Base-by-base conservation (phyloP, 2,113 vertebrate genomes). In the Naja naja region DNA sequence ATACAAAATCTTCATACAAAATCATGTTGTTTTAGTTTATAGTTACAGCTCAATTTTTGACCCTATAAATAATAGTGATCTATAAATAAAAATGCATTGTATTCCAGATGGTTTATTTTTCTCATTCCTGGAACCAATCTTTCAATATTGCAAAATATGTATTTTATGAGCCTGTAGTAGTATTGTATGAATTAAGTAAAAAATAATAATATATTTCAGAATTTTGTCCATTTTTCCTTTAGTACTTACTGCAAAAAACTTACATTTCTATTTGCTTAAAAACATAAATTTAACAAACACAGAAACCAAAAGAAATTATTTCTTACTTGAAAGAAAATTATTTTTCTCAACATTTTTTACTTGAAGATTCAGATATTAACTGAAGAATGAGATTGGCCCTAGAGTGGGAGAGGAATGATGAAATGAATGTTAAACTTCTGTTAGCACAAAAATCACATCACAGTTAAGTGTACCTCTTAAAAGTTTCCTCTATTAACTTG, bases 381-480 rank as follows among this genome's bases (percentile, higher is more conserved):
- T 92, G 94, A 92, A 96, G 96, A 94, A 92, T 95, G 91, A 95
- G 95, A 95, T 91, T 92, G 96, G 91, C 95, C 90, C 85, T 95
- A 0, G 0, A 94, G 93, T 96, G 92, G 85, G 87, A 94, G 93
- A 94, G 92, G 94, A 94, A 94, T 92, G 43, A 89, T 45, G 90
- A 94, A 93, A 95, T 92, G 74, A 96, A 87, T 93, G 96, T 94
- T 95, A 94, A 95, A 96, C 94, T 96, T 96, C 88, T 95, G 95
- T 95, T 93, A 97, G 96, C 96, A 96, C 96, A 97, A 94, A 95
- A 97, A 93, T 96, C 95, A 94, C 91, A 88, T 45, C 47, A 55
- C 90, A 30, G 95, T 96, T 94, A 96, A 97, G 92, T 97, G 97
- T 97, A 95, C 95, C 96, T 97, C 94, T 89, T 94, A 89, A 91